phyloP scores from a whole-genome alignment of 2,797 vertebrate genomes.

The Coregonus sp. region DNA sequence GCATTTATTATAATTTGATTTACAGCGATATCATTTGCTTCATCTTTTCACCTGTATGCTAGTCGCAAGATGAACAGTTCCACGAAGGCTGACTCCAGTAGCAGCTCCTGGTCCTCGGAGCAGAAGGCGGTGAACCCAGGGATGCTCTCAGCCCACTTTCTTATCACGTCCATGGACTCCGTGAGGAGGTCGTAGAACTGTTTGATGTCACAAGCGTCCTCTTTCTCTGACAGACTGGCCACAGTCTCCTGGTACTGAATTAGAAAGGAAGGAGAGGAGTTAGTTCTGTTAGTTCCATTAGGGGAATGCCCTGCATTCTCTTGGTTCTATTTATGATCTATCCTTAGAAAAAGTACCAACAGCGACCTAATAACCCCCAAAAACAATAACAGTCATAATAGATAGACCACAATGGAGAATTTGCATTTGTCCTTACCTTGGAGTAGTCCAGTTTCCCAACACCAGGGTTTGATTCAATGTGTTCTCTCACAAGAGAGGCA shows the following conservation, averaged over 20 bases:
- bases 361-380: not conserved
- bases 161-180: conserved; percentile 87
- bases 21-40: not conserved
- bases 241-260: conserved; percentile 87
- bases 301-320: not conserved
- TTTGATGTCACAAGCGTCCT: conserved; percentile 87
- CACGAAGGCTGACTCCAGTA: conserved; percentile 92
- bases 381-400: not conserved
- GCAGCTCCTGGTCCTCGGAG: conserved; percentile 89
- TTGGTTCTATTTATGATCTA: not conserved
- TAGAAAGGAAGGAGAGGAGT: not conserved
- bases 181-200: conserved; percentile 95
- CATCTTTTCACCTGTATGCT: conserved; percentile 84
- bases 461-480: conserved; percentile 88
- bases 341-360: not conserved
- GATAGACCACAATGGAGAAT: not conserved
- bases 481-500: conserved; percentile 86
- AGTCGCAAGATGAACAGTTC: conserved; percentile 95
- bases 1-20: not conserved
- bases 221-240: conserved; percentile 83
- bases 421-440: conserved; percentile 77
- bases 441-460: conserved; percentile 91
- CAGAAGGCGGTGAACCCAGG: conserved; percentile 88
- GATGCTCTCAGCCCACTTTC: conserved; percentile 90
- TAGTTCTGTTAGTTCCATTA: not conserved